Evolutionary conservation across 2,797 vertebrate genomes (phyloP).

Genomic region (Sebastes nivosus): DNA sequence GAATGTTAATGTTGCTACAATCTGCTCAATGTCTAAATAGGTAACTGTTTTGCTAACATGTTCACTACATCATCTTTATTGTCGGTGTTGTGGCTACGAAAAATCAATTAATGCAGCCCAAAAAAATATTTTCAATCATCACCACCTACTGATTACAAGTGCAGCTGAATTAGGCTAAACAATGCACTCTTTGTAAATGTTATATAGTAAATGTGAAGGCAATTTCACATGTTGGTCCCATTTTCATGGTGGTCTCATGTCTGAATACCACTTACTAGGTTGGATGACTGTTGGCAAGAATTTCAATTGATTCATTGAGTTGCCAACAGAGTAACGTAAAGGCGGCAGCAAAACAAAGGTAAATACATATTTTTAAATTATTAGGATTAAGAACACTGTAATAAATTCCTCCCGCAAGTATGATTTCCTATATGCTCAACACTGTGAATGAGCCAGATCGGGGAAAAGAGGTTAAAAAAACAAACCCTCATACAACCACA

Average conservation of each 20-base stretch:
- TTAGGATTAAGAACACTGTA: neutral
- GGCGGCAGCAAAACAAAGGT: neutral
- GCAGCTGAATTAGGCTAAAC: too few species aligned
- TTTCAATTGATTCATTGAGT: too few species aligned
- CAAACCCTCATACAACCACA: neutral
- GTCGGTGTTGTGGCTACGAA: neutral
- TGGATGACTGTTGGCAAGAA: too few species aligned
- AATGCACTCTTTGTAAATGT: too few species aligned
- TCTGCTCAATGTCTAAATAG: neutral
- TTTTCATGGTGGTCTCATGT: too few species aligned
- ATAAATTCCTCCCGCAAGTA: neutral
- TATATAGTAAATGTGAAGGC: too few species aligned
- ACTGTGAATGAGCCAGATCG: neutral
- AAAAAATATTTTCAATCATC: too few species aligned
- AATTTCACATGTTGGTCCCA: too few species aligned
- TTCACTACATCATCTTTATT: neutral
- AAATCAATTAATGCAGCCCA: too few species aligned
- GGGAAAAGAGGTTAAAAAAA: neutral
- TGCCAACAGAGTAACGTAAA: neutral
- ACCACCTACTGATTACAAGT: accelerated
- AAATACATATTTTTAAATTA: neutral
- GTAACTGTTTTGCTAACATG: neutral
- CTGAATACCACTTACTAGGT: neutral
- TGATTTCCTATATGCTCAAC: neutral
- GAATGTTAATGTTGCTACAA: neutral